Evolutionary conservation across 2,113 vertebrate genomes (phyloP).

Genomic region (Ia io): DNA sequence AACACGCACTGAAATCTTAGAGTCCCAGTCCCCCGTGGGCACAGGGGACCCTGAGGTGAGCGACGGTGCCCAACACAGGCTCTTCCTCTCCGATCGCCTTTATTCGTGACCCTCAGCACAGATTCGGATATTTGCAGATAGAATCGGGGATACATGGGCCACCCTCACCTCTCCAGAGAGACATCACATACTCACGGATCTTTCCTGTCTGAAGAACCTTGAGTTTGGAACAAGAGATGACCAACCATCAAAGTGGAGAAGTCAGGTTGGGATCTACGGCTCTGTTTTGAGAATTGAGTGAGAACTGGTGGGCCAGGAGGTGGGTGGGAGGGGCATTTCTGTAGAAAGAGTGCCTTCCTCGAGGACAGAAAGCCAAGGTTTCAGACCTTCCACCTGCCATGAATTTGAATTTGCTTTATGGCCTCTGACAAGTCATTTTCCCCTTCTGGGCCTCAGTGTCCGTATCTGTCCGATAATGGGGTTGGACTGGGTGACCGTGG

Average conservation of each 20-base stretch:
- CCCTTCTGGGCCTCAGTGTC: not conserved
- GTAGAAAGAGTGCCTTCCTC: not conserved
- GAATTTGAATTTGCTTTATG: not conserved
- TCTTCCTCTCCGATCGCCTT: not conserved
- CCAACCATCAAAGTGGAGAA: not conserved
- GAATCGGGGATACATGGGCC: not conserved
- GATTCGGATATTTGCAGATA: no score
- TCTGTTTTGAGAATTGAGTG: not conserved
- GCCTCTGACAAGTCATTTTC: not conserved
- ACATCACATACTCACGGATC: not conserved
- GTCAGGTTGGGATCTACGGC: not conserved
- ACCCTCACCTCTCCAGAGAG: not conserved
- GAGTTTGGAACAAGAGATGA: not conserved
- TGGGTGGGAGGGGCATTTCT: not conserved
- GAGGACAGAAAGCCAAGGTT: not conserved
- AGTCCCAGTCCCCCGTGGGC: not conserved
- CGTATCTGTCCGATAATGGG: not conserved
- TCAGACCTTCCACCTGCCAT: not conserved
- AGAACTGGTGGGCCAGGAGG: not conserved
- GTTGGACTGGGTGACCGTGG: not conserved
- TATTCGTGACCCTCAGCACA: not conserved
- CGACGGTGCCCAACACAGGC: fast-evolving
- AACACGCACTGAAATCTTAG: not conserved
- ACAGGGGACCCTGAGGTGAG: not conserved
- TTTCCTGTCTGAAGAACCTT: not conserved